phyloP scores from a whole-genome alignment of 2,888 invertebrate genomes.

The Eupithecia pulchellata region DNA sequence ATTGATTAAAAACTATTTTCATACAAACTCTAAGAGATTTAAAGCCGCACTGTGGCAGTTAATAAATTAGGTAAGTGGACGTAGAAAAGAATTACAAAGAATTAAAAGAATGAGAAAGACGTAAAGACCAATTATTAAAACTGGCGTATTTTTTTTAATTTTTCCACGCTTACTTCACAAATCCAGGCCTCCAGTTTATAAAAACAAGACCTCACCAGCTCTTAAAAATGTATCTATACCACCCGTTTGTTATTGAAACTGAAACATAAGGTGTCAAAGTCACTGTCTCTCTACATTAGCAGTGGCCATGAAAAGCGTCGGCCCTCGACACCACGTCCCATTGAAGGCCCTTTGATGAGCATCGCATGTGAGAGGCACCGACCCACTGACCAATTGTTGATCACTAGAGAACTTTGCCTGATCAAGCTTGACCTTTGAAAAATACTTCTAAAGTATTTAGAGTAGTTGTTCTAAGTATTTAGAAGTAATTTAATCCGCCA shows the following conservation, averaged over 20 bases:
- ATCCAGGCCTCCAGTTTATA: no score
- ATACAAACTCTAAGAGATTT: neutral
- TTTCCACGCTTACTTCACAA: no score
- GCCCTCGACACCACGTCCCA: constrained; percentile 4
- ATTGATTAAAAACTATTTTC: neutral
- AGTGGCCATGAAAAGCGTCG: constrained; percentile 11
- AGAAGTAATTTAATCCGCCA: no score
- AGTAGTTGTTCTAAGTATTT: no score
- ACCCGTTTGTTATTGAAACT: neutral
- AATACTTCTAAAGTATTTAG: neutral
- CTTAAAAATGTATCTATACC: no score
- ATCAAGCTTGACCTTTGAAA: neutral
- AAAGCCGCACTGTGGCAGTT: neutral
- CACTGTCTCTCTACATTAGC: neutral
- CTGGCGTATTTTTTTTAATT: no score
- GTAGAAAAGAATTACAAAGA: no score
- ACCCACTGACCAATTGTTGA: constrained; percentile 27
- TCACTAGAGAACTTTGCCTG: neutral
- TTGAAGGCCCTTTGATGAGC: constrained; percentile 13
- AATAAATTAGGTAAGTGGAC: neutral
- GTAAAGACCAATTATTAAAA: no score
- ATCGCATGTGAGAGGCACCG: constrained; percentile 12
- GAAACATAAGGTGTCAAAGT: neutral
- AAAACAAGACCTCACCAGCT: no score
- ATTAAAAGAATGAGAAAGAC: no score